Conservation (phyloP, 2,113 vertebrate species). For the Brienomyrus brachyistius region DNA sequence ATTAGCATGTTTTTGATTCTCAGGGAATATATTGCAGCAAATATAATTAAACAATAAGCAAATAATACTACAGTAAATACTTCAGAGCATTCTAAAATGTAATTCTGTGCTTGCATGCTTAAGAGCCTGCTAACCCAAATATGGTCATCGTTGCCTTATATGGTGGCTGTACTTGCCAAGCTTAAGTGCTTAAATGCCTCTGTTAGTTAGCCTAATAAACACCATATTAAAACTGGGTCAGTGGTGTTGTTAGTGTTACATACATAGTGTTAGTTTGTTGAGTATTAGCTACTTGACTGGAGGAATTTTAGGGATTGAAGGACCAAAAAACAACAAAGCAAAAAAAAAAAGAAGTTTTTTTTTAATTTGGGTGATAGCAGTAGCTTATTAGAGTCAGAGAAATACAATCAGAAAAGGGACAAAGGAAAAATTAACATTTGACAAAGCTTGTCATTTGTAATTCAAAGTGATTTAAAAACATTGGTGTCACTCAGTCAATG, state of each 20-base stretch:
- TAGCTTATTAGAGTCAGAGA: neutral
- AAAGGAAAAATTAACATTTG: neutral
- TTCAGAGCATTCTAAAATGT: conserved; percentile 27
- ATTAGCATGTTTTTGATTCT: neutral
- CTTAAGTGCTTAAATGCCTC: conserved; percentile 46
- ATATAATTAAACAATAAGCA: neutral
- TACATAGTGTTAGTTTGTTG: neutral
- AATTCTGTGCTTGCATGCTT: conserved; percentile 45
- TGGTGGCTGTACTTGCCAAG: conserved; percentile 47
- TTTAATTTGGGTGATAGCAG: neutral
- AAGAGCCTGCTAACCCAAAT: conserved; percentile 48
- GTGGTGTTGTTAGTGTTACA: neutral
- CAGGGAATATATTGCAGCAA: neutral
- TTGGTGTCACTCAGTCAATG: neutral
- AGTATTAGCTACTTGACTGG: neutral
- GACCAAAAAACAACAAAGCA: too few species aligned
- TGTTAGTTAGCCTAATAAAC: conserved; percentile 57
- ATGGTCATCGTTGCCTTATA: conserved; percentile 52
- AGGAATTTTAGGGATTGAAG: neutral
- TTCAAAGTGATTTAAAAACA: neutral
- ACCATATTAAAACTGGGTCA: conserved; percentile 30
- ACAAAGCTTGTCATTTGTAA: neutral
- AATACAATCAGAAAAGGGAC: neutral
- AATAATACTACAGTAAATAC: neutral
- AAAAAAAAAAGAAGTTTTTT: too few species aligned